phyloP scores from a whole-genome alignment of 2,113 vertebrate species.

The Oryzias curvinotus region DNA sequence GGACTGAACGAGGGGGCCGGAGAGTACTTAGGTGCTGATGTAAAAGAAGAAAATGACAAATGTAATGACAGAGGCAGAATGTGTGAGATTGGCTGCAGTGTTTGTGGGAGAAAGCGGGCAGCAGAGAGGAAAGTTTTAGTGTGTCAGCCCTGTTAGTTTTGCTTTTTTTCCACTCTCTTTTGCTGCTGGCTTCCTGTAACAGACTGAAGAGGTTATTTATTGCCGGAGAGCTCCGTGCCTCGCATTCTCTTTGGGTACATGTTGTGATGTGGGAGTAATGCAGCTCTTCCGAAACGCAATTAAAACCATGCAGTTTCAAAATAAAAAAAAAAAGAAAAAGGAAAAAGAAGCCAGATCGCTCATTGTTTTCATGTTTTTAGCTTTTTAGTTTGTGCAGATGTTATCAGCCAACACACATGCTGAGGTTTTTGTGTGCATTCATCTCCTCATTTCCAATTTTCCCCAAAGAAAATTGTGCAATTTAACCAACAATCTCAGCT shows the following conservation, averaged over 20 bases:
- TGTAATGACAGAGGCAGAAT: conserved; percentile 18
- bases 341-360: not conserved
- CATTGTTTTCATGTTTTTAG: conserved; percentile 8
- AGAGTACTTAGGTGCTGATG: not conserved
- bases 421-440: not conserved
- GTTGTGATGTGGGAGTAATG: conserved; percentile 72
- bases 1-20: not conserved
- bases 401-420: not conserved
- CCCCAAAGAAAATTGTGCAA: not conserved
- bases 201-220: conserved; percentile 66
- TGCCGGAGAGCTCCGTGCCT: conserved; percentile 54
- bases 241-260: conserved; percentile 70
- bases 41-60: conserved; percentile 12
- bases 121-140: conserved; percentile 4
- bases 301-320: conserved; percentile 52
- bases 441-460: not conserved
- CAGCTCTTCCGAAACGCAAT: conserved; percentile 67
- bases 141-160: conserved; percentile 7
- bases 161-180: not conserved
- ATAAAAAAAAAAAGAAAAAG: conserved; percentile 6
- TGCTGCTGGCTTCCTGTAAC: conserved; percentile 58
- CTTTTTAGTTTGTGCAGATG: not conserved
- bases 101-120: conserved; percentile 1
- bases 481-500: conserved; percentile 1
- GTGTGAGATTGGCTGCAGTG: not conserved